These are phyloP conservation scores for Drosophila tsacasi DNA, from an alignment of 1,140 invertebrate genomes.

Conservation along the genomic window DNA sequence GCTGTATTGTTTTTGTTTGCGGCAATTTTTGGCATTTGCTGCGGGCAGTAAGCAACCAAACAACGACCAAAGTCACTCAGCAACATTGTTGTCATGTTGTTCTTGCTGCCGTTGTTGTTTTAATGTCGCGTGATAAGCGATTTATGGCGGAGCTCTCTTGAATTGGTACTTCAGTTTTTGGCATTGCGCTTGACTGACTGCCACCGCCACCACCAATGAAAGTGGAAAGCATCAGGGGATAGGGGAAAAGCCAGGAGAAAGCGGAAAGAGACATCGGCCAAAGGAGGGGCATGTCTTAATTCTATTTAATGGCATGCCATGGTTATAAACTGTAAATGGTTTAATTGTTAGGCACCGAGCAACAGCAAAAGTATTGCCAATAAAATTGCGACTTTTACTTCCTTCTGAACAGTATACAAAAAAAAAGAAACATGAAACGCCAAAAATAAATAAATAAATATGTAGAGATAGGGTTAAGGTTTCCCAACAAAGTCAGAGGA, in stretches of 20 bases:
- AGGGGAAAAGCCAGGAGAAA: neutral
- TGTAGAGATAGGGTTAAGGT: slow-evolving; percentile 36
- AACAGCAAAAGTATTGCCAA: slow-evolving; percentile 52
- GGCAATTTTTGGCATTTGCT: slow-evolving; percentile 83
- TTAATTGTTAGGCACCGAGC: slow-evolving; percentile 68
- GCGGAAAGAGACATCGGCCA: slow-evolving; percentile 3
- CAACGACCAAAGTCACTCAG: slow-evolving; percentile 56
- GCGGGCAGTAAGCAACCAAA: slow-evolving; percentile 63
- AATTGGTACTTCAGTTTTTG: slow-evolving; percentile 75
- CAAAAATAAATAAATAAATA: slow-evolving; percentile 20
- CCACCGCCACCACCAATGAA: slow-evolving; percentile 10
- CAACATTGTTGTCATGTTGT: slow-evolving; percentile 56
- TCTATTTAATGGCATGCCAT: slow-evolving; percentile 79
- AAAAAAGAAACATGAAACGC: neutral
- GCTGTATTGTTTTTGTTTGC: slow-evolving; percentile 78
- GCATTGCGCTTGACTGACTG: slow-evolving; percentile 74
- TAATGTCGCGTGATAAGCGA: slow-evolving; percentile 83
- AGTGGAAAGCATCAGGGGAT: neutral
- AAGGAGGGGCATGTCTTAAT: slow-evolving; percentile 69
- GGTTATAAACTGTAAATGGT: slow-evolving; percentile 82
- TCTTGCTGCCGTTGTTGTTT: slow-evolving; percentile 70
- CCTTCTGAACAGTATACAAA: neutral
- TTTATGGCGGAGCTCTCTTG: slow-evolving; percentile 79
- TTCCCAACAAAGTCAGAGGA: slow-evolving; percentile 4
- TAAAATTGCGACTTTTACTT: slow-evolving; percentile 47